Conservation (phyloP, 2,888 invertebrate genomes). For the Drosophila buzzatii region DNA sequence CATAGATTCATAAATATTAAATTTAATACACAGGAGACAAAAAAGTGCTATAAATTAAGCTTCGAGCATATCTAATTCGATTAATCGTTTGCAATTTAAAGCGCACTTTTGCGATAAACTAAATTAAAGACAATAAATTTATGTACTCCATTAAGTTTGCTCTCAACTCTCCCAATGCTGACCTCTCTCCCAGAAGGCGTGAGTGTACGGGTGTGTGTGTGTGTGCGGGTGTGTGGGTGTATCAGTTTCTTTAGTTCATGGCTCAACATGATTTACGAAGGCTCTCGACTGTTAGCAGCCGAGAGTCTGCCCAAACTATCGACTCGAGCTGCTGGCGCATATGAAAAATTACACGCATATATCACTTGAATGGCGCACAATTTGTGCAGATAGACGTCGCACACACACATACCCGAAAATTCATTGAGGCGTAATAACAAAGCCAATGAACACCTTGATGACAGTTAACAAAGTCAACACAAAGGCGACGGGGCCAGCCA, state of each 20-base stretch:
- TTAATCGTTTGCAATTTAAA: conserved; percentile 34
- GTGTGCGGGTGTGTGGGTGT: conserved; percentile 9
- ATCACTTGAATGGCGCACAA: conserved; percentile 69
- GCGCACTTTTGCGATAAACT: conserved; percentile 24
- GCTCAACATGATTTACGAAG: conserved; percentile 54
- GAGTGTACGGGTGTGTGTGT: not conserved
- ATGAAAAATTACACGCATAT: conserved; percentile 68
- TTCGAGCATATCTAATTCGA: conserved; percentile 30
- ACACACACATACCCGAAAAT: conserved; percentile 49
- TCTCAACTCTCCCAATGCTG: conserved; percentile 40
- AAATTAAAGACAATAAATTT: conserved; percentile 58
- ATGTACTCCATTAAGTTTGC: conserved; percentile 47
- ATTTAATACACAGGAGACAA: not conserved
- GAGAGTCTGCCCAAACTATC: conserved; percentile 41
- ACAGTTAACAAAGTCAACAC: conserved; percentile 75
- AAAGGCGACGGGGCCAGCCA: conserved; percentile 15
- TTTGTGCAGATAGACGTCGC: conserved; percentile 48
- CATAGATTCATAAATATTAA: not conserved
- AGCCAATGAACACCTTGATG: conserved; percentile 82
- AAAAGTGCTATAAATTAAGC: conserved; percentile 13
- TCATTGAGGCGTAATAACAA: conserved; percentile 81
- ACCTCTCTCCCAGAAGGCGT: conserved; percentile 16
- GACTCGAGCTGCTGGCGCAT: conserved; percentile 26
- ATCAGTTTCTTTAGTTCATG: conserved; percentile 32
- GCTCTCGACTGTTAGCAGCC: conserved; percentile 53